These are phyloP conservation scores for Tinea semifulvella DNA, from an alignment of 2,888 invertebrate genomes.

Conservation along the genomic window DNA sequence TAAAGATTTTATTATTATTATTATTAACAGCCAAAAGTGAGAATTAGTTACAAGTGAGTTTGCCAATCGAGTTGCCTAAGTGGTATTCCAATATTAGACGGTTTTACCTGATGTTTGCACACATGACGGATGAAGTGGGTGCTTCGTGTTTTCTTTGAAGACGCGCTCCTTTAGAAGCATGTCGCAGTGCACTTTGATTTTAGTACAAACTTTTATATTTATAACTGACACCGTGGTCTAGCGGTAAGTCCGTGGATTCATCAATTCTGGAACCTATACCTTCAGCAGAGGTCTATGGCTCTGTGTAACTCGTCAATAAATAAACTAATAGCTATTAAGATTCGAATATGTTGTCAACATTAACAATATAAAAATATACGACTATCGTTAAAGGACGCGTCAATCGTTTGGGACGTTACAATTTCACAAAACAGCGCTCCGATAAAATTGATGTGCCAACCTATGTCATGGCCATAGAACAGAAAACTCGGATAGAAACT, in stretches of 20 bases:
- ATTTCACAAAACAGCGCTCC: conserved; percentile 4
- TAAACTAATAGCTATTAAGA: too few species aligned
- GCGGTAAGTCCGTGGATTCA: too few species aligned
- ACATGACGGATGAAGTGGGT: conserved; percentile 1
- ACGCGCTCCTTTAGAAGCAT: conserved; percentile 1
- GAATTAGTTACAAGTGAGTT: neutral
- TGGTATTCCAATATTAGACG: neutral
- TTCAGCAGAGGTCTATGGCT: too few species aligned
- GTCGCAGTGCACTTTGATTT: conserved; percentile 14
- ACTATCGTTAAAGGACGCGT: neutral
- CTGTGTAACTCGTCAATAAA: too few species aligned
- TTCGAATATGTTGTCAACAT: too few species aligned
- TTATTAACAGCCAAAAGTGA: too few species aligned
- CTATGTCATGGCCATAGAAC: conserved; percentile 8
- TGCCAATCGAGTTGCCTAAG: neutral
- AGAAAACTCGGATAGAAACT: too few species aligned
- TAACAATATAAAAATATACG: too few species aligned
- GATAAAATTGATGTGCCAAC: conserved; percentile 9
- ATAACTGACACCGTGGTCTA: too few species aligned
- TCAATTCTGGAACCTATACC: too few species aligned
- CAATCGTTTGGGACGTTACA: conserved; percentile 4
- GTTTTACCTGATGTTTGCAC: conserved; percentile 10
- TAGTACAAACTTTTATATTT: too few species aligned
- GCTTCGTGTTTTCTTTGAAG: neutral
- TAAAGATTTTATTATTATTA: too few species aligned